Evolutionary conservation across 2,888 invertebrate species (phyloP), one percentile per base, ranked within the genome.

Genomic region (Sycophila texana): DNA sequence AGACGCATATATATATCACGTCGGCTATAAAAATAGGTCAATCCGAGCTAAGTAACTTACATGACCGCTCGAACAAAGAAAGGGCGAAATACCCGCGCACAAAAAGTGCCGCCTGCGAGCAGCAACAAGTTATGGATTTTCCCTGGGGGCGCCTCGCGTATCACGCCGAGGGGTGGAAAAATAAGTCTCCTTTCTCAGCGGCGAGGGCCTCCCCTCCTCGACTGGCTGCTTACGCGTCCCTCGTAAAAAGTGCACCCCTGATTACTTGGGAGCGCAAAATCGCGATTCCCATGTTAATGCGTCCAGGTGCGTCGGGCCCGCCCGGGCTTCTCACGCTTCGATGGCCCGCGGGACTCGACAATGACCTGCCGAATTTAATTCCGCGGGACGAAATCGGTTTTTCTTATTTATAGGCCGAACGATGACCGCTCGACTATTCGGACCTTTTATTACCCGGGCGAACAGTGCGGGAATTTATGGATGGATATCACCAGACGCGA

Each of bases 241-340:
- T 30, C 63, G 63, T 53, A 30, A 70, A 79, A 79, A 77, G 39
- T 80, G 80, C 73, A n/a, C 39, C 10, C 18, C 13, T 18, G 7
- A 22, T 13, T 22, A 22, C 22, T 13, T 18, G 14, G 20, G 14
- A 13, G 68, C 60, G 30, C n/a, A 55, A 39, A 71, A 4, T 20
- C 61, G 74, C 51, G 63, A 79, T 77, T 66, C 79, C 79, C 76
- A 71, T 72, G 66, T 73, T 74, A 77, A 77, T 66, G 55, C 49
- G 73, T 39, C 79, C 79, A 79, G 77, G 80, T 74, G 80, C 63
- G 58, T 18, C 5, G n/a, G 12, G 55, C 60, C 80, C n/a, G 61
- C 39, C 20, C 74, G 79, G 61, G 74, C 66, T 65, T 60, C 77
- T 78, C 79, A 74, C 71, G 78, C 60, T 61, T 70, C 63, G 63